Evolutionary conservation across 2,888 invertebrate genomes (phyloP).

Genomic region (Oscheius sp.): DNA sequence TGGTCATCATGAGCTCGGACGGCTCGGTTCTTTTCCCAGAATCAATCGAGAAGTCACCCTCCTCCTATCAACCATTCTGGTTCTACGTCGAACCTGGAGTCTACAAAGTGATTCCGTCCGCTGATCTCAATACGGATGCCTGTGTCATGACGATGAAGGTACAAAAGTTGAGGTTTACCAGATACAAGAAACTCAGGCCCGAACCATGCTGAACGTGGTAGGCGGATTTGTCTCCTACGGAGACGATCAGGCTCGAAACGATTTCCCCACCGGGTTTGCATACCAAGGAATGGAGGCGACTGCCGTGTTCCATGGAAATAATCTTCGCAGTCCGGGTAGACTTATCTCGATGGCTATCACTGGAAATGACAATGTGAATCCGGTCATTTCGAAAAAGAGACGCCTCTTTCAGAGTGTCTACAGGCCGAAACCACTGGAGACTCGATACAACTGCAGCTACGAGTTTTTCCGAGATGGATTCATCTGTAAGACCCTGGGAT

Average conservation of each 20-base stretch:
- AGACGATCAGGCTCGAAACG: conserved; percentile 44
- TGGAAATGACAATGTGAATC: conserved; percentile 43
- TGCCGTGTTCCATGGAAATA: conserved; percentile 33
- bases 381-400: no score
- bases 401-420: conserved; percentile 40
- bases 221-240: conserved; percentile 50
- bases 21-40: conserved; percentile 35
- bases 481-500: conserved; percentile 42
- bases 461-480: conserved; percentile 56
- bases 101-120: conserved; percentile 48
- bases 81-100: conserved; percentile 43
- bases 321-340: conserved; percentile 28
- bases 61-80: conserved; percentile 30
- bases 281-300: conserved; percentile 15
- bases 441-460: conserved; percentile 56
- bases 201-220: conserved; percentile 41
- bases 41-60: not conserved
- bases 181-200: conserved; percentile 12
- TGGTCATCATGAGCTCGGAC: conserved; percentile 46
- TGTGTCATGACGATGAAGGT: conserved; percentile 44
- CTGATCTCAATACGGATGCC: conserved; percentile 43
- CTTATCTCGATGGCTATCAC: conserved; percentile 40
- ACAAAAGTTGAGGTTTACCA: not conserved
- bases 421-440: conserved; percentile 46
- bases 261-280: conserved; percentile 44